These are phyloP conservation scores for Cosmia pyralina DNA, from an alignment of 2,888 invertebrate genomes.

Conservation along the genomic window DNA sequence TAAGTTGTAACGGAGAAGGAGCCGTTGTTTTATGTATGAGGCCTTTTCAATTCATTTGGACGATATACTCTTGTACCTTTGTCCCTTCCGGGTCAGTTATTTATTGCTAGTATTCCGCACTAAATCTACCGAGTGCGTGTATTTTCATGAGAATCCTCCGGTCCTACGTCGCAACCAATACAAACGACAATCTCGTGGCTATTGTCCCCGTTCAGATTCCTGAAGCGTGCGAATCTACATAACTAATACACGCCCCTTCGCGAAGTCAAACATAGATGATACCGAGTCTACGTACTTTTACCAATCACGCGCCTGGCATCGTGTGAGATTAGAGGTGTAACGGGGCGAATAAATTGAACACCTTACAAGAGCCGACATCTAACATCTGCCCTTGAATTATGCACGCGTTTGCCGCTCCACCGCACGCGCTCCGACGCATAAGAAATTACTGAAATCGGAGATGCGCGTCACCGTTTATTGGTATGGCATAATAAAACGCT, in stretches of 20 bases:
- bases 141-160: conserved; percentile 76
- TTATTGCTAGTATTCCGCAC: conserved; percentile 86
- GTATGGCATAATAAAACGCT: conserved; percentile 48
- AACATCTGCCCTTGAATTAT: conserved; percentile 61
- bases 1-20: conserved; percentile 76
- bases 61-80: conserved; percentile 86
- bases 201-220: conserved; percentile 64
- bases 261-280: conserved; percentile 33
- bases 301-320: conserved; percentile 49
- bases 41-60: conserved; percentile 89
- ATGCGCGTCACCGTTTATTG: conserved; percentile 40
- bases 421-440: conserved; percentile 49
- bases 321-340: conserved; percentile 51
- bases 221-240: conserved; percentile 63
- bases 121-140: conserved; percentile 80
- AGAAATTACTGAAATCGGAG: conserved; percentile 46
- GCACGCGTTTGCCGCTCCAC: conserved; percentile 42
- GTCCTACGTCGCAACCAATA: conserved; percentile 66
- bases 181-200: conserved; percentile 71
- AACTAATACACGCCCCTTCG: conserved; percentile 59
- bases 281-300: conserved; percentile 44
- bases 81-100: conserved; percentile 89
- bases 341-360: conserved; percentile 57
- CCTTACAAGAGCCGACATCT: conserved; percentile 51
- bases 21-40: conserved; percentile 88